A percentile compares a stretch with the other conserved stretches of the same genome.
Conservation (phyloP, 2,797 vertebrate genomes). For the Crypturellus tataupa region DNA sequence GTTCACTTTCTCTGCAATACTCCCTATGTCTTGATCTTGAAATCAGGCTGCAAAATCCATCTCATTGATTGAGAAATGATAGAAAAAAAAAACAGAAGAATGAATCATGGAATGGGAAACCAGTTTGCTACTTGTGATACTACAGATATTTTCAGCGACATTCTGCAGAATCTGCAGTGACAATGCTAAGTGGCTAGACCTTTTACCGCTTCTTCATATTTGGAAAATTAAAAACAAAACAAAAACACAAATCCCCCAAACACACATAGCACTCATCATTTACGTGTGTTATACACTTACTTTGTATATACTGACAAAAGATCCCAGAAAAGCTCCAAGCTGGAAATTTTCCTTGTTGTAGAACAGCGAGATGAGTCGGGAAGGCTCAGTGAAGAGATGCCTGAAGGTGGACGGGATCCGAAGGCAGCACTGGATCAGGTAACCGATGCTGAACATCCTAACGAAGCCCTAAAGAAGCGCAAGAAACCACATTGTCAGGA, state of each 20-base stretch:
- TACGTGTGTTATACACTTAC: constrained; percentile 76
- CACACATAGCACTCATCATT: neutral
- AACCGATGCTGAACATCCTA: constrained; percentile 98
- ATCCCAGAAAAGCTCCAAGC: constrained; percentile 95
- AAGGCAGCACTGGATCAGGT: constrained; percentile 98
- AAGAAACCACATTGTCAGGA: constrained; percentile 10
- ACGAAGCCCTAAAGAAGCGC: constrained; percentile 89
- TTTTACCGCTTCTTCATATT: neutral
- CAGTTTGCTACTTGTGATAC: neutral
- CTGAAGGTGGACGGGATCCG: constrained; percentile 94
- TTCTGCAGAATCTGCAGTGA: neutral
- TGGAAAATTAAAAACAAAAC: neutral
- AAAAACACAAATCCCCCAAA: neutral
- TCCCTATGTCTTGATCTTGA: neutral
- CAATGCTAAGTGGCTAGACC: neutral
- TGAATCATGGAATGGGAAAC: neutral
- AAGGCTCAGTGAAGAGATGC: constrained; percentile 94
- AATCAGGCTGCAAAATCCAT: neutral
- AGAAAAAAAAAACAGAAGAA: neutral
- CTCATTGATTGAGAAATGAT: neutral
- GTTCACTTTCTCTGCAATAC: neutral
- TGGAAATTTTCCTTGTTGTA: constrained; percentile 99
- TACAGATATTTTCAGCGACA: neutral
- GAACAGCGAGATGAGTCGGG: constrained; percentile 92
- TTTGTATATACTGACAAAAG: constrained; percentile 99